Percentiles rank a stretch among this genome's conserved stretches.
Evolutionary conservation across 2,797 vertebrate genomes (phyloP).

Genomic region (Cichlasoma orientale): DNA sequence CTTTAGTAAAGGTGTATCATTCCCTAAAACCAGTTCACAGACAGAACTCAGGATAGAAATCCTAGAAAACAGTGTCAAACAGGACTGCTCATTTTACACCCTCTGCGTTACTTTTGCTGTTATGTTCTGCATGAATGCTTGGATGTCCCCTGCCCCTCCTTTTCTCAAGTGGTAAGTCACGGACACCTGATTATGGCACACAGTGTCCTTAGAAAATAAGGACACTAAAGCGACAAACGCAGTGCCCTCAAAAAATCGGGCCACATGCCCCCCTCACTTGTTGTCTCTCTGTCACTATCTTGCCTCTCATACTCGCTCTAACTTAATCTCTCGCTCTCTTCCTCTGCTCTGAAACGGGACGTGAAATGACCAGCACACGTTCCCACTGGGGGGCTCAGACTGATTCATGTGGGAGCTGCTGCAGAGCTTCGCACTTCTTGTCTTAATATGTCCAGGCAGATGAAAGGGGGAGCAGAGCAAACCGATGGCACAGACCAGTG

Average conservation of each 20-base stretch:
- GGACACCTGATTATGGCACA: slow-evolving; percentile 29
- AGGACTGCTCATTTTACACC: not conserved
- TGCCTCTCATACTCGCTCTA: slow-evolving; percentile 7
- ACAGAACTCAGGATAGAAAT: not conserved
- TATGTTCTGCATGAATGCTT: not conserved
- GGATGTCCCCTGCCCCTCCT: not conserved
- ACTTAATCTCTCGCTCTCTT: slow-evolving; percentile 16
- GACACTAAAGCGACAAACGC: slow-evolving; percentile 21
- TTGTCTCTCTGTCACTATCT: slow-evolving; percentile 24
- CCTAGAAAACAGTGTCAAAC: not conserved
- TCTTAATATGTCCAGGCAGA: slow-evolving; percentile 70
- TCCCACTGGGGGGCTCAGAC: slow-evolving; percentile 56
- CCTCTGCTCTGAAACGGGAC: slow-evolving; percentile 29
- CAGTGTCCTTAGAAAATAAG: slow-evolving; percentile 46
- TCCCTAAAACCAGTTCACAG: not conserved
- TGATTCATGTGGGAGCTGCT: slow-evolving; percentile 63
- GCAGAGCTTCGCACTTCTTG: slow-evolving; percentile 61
- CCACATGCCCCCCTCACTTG: not conserved
- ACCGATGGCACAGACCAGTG: slow-evolving; percentile 64
- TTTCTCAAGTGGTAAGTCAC: slow-evolving; percentile 26
- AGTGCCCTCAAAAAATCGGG: slow-evolving; percentile 20
- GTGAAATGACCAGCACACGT: slow-evolving; percentile 69
- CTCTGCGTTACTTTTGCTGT: not conserved
- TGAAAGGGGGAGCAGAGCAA: slow-evolving; percentile 66
- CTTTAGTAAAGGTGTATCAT: not conserved